These are phyloP conservation scores for Microcebus jonahi DNA, from an alignment of 2,113 vertebrate genomes.

Conservation along the genomic window DNA sequence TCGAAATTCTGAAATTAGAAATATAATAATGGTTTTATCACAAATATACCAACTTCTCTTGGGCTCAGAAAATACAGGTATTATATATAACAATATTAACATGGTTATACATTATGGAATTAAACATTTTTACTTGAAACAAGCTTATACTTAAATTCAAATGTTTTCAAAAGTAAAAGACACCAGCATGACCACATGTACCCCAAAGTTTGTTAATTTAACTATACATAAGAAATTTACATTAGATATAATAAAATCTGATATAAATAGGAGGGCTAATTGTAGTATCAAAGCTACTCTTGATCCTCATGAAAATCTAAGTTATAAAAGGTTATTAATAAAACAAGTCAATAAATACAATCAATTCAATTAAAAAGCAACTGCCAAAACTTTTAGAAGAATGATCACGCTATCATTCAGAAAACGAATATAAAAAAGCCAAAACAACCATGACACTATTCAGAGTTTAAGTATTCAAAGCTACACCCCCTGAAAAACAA, in stretches of 20 bases:
- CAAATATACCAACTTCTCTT: background rate
- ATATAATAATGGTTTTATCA: background rate
- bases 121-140: constrained; percentile 31
- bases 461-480: background rate
- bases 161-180: constrained; percentile 33
- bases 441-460: background rate
- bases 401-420: background rate
- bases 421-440: background rate
- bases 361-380: background rate
- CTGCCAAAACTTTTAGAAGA: constrained; percentile 8
- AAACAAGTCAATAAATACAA: constrained; percentile 13
- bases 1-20: background rate
- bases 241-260: constrained; percentile 24
- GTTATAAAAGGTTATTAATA: background rate
- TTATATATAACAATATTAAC: background rate
- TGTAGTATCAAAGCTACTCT: background rate
- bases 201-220: background rate
- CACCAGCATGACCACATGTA: background rate
- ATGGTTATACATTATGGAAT: background rate
- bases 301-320: constrained; percentile 4
- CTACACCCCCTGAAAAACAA: background rate
- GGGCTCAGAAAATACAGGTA: background rate
- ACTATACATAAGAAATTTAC: constrained; percentile 15
- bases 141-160: background rate
- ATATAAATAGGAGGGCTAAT: background rate